Evolutionary conservation across 1,140 invertebrate genomes (phyloP).

Genomic region (Epicauta chinensis): DNA sequence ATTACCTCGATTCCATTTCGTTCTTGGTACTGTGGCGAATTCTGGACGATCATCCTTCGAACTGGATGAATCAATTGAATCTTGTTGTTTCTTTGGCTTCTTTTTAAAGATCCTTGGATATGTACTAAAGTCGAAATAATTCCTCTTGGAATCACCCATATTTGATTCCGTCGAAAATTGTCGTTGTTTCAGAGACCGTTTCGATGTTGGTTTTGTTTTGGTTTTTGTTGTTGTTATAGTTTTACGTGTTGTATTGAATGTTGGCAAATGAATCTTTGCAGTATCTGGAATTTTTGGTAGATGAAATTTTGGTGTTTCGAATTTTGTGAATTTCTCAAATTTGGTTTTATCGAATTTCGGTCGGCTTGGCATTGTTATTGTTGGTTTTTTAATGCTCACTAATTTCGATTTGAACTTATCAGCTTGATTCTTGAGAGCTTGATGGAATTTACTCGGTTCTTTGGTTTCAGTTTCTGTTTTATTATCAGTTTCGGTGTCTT

Average conservation of each 20-base stretch:
- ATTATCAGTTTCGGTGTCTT: constrained; percentile 43
- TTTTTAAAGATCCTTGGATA: constrained; percentile 68
- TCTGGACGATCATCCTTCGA: constrained; percentile 39
- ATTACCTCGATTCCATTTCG: constrained; percentile 36
- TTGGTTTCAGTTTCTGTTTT: constrained; percentile 40
- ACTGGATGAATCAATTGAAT: constrained; percentile 20
- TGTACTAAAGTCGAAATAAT: constrained; percentile 67
- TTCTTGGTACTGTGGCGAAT: constrained; percentile 47
- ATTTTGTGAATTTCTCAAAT: constrained; percentile 28
- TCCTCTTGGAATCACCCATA: constrained; percentile 44
- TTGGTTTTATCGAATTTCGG: constrained; percentile 40
- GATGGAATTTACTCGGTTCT: constrained; percentile 24
- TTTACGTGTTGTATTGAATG: constrained; percentile 34
- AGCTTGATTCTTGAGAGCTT: constrained; percentile 49
- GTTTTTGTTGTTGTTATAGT: constrained; percentile 31
- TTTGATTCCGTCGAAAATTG: constrained; percentile 46
- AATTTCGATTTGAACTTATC: constrained; percentile 55
- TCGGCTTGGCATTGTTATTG: constrained; percentile 42
- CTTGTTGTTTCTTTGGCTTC: constrained; percentile 44
- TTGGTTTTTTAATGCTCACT: constrained; percentile 50
- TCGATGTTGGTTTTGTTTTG: constrained; percentile 22
- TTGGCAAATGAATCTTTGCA: constrained; percentile 49
- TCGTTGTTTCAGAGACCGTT: constrained; percentile 34
- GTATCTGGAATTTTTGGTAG: constrained; percentile 57
- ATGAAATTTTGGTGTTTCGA: constrained; percentile 47